Evolutionary conservation across 2,113 vertebrate genomes (phyloP), one percentile per base, ranked within the genome.

Genomic region (Rhinolophus ferrumequinum): DNA sequence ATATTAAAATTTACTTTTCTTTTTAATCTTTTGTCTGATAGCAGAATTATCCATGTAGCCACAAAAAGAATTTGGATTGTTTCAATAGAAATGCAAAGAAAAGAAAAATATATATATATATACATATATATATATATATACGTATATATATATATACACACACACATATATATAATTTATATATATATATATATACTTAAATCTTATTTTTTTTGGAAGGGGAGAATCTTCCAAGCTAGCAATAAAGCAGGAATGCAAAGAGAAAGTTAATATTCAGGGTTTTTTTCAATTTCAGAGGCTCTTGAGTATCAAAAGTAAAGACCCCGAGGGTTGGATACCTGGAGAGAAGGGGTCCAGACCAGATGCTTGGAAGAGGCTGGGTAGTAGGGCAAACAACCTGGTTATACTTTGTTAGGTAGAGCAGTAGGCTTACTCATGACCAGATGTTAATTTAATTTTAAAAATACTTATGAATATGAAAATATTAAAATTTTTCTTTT

Each of bases 21-120:
- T 44, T 83, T 84, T 52, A 24, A 85, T 77, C 16, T 90, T 73
- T 92, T 75, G n/a, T 95, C 79, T 93, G 56, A 56, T 14, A 81
- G 75, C 50, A 86, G 35, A 90, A 62, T 80, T 56, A 72, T 77
- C 38, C 38, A 4, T 35, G 11, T 66, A 72, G 41, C 38, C 76
- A 47, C 30, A 80, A 33, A 56, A 88, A 73, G 14, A 83, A 95
- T 88, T 70, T 24, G 0, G 1, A 58, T 38, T 66, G 58, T 56
- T 67, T 73, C 2, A 69, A 50, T 21, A 80, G 44, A 62, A 76
- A 80, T 52, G 16, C 2, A 35, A 56, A 30, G 35, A 44, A 38
- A 77, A 67, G 30, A 41, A 44, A 44, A 44, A 54, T 54, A 54
- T 54, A 54, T 18, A 16, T 16, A 18, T 16, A 30, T 64, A 12